Base-by-base conservation (phyloP, 2,797 vertebrate genomes). In the Buceros bicornis region DNA sequence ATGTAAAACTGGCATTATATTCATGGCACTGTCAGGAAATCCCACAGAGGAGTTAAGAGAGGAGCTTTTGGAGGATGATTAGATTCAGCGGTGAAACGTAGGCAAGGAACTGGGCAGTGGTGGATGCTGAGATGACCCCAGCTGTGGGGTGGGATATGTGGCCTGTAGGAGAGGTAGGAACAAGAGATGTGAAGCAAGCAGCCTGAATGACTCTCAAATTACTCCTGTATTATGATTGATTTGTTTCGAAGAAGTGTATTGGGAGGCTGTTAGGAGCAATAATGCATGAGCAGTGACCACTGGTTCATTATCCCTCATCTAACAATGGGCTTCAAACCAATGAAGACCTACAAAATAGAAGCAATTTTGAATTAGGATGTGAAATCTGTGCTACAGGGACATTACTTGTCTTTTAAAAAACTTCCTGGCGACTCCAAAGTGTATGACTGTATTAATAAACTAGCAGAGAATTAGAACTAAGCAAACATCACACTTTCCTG, bases 381-480 rank as follows among this genome's bases (percentile, higher is more conserved):
- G 73, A 90, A 82, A 80, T 84, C 62, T 87, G 53, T 26, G 43
- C 29, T 67, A 51, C 33, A 58, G 17, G n/a, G 53, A 40, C 20
- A 35, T 81, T 82, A 58, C 47, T 87, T 8, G 50, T 78, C 33
- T 87, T 87, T 92, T 72, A 67, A 45, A 89, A 29, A 93, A 85
- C 72, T 84, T 81, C 24, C 57, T 82, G 65, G 31, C 17, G 85
- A 78, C 56, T 92, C 86, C 91, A 33, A 94, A 83, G 24, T 73
- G 28, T 91, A 45, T 51, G 67, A 45, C 22, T 87, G 60, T 66
- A 89, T 89, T 93, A 95, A 96, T 77, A 95, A 95, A 80, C 66
- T 81, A 93, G 40, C 60, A 86, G 96, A 93, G 85, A 85, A 95
- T 54, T 62, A 69, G 42, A 87, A 89, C 60, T 93, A 86, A 95